Percentiles rank a stretch among this genome's conserved stretches.
Conservation (phyloP, 2,888 invertebrate species). For the Dugesia japonica region DNA sequence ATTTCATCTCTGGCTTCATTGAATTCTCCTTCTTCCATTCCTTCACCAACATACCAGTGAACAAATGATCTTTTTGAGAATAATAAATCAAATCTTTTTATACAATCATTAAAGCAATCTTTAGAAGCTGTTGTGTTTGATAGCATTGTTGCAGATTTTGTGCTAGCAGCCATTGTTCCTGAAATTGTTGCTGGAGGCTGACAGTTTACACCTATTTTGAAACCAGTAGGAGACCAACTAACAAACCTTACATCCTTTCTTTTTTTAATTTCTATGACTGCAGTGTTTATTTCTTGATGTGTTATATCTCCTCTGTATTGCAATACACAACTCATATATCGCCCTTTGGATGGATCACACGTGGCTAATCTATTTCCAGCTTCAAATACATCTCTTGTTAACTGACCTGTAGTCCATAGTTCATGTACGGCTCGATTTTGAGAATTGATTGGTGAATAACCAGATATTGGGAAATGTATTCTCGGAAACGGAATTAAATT, state of each 20-base stretch:
- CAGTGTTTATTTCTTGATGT: conserved; percentile 41
- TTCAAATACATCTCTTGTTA: conserved; percentile 41
- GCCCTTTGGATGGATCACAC: conserved; percentile 37
- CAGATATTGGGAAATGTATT: conserved; percentile 68
- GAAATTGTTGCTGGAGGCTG: conserved; percentile 55
- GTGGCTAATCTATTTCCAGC: conserved; percentile 41
- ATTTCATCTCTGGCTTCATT: conserved; percentile 71
- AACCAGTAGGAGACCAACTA: conserved; percentile 66
- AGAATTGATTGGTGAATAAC: conserved; percentile 52
- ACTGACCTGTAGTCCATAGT: conserved; percentile 40
- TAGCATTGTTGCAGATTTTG: conserved; percentile 49
- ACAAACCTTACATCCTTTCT: conserved; percentile 66
- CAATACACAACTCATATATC: conserved; percentile 38
- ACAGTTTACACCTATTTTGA: conserved; percentile 54
- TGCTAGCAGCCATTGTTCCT: conserved; percentile 51
- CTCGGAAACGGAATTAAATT: conserved; percentile 49
- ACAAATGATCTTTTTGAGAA: conserved; percentile 41
- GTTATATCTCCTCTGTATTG: conserved; percentile 37
- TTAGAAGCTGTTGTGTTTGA: conserved; percentile 50
- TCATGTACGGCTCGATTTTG: conserved; percentile 42
- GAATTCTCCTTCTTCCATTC: conserved; percentile 61
- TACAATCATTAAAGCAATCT: conserved; percentile 46
- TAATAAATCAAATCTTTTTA: conserved; percentile 43
- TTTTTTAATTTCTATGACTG: conserved; percentile 64
- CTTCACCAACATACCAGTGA: conserved; percentile 50